These are phyloP conservation scores for Leucophenga varia DNA, from an alignment of 1,140 invertebrate species.

Conservation along the genomic window DNA sequence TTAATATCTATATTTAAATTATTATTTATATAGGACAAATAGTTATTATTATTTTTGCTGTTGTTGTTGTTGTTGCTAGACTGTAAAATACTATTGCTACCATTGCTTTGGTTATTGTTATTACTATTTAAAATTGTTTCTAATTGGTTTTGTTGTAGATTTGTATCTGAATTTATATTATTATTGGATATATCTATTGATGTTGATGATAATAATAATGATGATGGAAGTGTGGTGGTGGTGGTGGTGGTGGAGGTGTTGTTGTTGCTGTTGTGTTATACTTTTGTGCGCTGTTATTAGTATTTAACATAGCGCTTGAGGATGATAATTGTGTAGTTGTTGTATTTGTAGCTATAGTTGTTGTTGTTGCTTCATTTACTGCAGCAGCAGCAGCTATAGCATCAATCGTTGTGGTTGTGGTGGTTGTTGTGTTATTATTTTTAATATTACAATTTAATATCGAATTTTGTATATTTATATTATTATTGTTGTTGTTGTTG, in stretches of 20 bases:
- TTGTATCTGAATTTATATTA: neutral
- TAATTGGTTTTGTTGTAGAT: neutral
- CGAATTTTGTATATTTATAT: no score
- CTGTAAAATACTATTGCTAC: neutral
- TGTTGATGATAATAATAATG: neutral
- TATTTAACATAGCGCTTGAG: no score
- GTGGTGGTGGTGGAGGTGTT: slow-evolving; percentile 9
- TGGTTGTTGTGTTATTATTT: slow-evolving; percentile 33
- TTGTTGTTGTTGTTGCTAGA: slow-evolving; percentile 22
- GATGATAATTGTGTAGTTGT: slow-evolving; percentile 14
- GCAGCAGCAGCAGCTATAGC: neutral
- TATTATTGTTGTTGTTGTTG: slow-evolving; percentile 3
- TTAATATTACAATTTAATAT: slow-evolving; percentile 49
- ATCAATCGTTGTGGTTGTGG: slow-evolving; percentile 17
- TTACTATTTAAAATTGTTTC: neutral
- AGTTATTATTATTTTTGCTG: slow-evolving; percentile 42
- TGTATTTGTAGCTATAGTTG: slow-evolving; percentile 15
- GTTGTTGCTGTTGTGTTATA: slow-evolving; percentile 10
- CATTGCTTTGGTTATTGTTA: neutral
- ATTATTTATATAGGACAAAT: slow-evolving; percentile 42
- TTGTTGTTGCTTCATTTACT: slow-evolving; percentile 14
- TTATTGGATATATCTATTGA: slow-evolving; percentile 1
- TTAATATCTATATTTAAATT: slow-evolving; percentile 27
- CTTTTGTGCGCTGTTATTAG: neutral
- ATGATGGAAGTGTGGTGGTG: neutral